Evolutionary conservation across 2,797 vertebrate genomes (phyloP), one percentile per base, ranked within the genome.

Genomic region (Sebastolobus alascanus): DNA sequence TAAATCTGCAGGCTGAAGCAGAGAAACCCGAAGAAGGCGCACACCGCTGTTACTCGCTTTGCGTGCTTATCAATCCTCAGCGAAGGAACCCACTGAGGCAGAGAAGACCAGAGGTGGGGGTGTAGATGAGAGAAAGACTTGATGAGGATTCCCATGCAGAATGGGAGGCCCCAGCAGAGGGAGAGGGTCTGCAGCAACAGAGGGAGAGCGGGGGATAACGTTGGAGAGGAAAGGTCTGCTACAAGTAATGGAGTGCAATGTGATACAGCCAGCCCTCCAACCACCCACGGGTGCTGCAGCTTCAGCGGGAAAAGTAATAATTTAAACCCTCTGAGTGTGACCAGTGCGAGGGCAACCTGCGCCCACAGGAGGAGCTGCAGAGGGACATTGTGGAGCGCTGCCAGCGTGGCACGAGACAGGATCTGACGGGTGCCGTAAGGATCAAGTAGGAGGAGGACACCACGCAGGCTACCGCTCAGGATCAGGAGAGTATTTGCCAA

Each of bases 391-490:
- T 96, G 96, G 46, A 98, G 93, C 7, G 96, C 96, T 67, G 96
- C 91, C 68, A 97, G 77, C 0, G 92, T 91, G 0, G 88, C 90
- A 12, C 83, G 56, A 6, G 96, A 92, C 60, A 98, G 87, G 25
- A 95, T 90, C n/a, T 93, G 95, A 37, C 93, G 90, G 0, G 95
- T 96, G 9, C 97, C 97, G 0, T 98, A 98, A 0, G 97, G 97
- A 84, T 98, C 97, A 0, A 96, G 85, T 7, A 98, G 94, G 77
- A 98, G 95, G 80, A 96, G 96, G 16, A 93, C 79, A 8, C 95
- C 95, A 2, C 97, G 94, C 65, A 98, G 92, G 43, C 93, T 79
- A 12, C 96, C 96, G 37, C 94, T 87, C 0, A 92, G 73, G 25
- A 97, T 90, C 73, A 98, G 90, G 59, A 97, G 86, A 38, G 83